Evolutionary conservation across 1,140 invertebrate genomes (phyloP), one percentile per base, ranked within the genome.

Genomic region (Vanessa tameamea): DNA sequence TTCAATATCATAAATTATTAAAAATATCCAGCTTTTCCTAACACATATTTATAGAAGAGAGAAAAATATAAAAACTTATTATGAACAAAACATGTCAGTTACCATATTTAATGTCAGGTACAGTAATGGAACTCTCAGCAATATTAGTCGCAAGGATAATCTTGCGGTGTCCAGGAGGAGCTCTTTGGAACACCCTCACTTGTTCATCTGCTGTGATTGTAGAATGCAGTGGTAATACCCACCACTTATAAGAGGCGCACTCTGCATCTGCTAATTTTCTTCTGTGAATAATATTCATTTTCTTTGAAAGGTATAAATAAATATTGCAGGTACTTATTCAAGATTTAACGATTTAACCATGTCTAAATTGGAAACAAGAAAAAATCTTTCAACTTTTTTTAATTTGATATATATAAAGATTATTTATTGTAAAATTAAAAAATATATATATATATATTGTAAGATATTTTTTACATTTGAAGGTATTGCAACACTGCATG

Each of bases 141-240:
- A 99, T 98, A 92, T 99, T 99, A 14, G 99, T 99, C 0, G 98
- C 95, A 2, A 99, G 93, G 85, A 99, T 99, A 76, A 98, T 95
- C 93, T 99, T 99, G 63, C 97, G 93, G 48, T 93, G 87, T 1
- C 94, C 94, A 0, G 78, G 61, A 23, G 94, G 93, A 5, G 95
- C 83, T 13, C 87, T 81, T 14, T 92, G 79, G 86, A 98, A 98
- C 16, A 96, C 96, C 61, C 93, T 91, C 14, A 93, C 93, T 81
- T 98, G 97, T 79, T 97, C 95, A 92, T 99, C 99, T 0, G 98
- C 98, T 78, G 99, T 98, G 91, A 99, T 99, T 8, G 99, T 99
- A 0, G 90, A 92, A 75, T 93, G 92, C 8, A 93, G 79, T 0
- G 92, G 92, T 65, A 93, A 55, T 47, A 93, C 85, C 82, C 85